Percentiles rank a stretch among this genome's conserved stretches.
These are phyloP conservation scores for Paraplagusia blochii DNA, from an alignment of 2,113 vertebrate genomes.

Conservation along the genomic window DNA sequence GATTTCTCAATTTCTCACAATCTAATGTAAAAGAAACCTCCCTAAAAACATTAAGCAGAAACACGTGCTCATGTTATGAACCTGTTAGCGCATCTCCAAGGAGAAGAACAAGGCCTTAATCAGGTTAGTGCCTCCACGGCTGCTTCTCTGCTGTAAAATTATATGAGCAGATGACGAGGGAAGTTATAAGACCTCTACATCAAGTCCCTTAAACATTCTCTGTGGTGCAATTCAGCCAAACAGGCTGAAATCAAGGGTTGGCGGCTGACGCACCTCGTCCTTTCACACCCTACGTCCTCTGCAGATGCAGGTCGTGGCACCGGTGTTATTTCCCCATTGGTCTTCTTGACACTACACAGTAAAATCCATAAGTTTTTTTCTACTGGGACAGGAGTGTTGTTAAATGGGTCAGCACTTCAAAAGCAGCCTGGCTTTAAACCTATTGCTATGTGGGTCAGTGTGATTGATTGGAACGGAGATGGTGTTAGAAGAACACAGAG, in stretches of 20 bases:
- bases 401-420: slow-evolving; percentile 64
- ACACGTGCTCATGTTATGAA: neutral
- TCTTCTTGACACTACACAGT: slow-evolving; percentile 1
- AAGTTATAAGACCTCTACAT: neutral
- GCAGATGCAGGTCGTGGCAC: slow-evolving; percentile 7
- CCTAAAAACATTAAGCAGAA: neutral
- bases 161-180: neutral
- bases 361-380: slow-evolving; percentile 17
- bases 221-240: slow-evolving; percentile 6
- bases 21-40: too few relatives aligned
- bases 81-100: too few relatives aligned
- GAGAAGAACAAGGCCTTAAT: neutral
- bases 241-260: neutral
- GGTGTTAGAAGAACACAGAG: slow-evolving; percentile 29
- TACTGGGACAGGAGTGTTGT: slow-evolving; percentile 22
- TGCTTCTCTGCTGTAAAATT: neutral
- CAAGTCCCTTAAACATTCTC: neutral
- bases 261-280: too few relatives aligned
- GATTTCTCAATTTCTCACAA: too few relatives aligned
- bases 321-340: neutral
- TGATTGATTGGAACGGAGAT: slow-evolving; percentile 57
- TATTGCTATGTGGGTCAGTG: slow-evolving; percentile 53
- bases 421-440: slow-evolving; percentile 38
- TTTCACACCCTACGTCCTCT: too few relatives aligned
- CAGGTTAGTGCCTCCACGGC: neutral